These are phyloP conservation scores for Xestia ashworthii DNA, from an alignment of 2,888 invertebrate genomes.

Conservation along the genomic window DNA sequence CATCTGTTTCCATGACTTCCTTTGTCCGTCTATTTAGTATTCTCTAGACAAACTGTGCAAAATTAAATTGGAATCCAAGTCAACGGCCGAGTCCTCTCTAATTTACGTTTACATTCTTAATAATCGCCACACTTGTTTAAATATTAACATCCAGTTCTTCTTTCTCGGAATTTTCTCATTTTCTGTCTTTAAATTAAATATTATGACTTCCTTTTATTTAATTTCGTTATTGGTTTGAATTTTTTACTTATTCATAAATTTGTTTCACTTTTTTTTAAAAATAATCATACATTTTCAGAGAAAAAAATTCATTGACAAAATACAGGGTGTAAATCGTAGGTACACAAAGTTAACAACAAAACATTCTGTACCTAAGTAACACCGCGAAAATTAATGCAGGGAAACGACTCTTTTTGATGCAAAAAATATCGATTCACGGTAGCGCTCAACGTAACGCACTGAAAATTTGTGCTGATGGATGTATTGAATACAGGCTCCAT, in stretches of 20 bases:
- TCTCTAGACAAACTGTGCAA: constrained; percentile 78
- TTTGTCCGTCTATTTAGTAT: constrained; percentile 73
- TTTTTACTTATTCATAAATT: background rate
- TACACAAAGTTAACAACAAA: background rate
- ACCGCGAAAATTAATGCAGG: background rate
- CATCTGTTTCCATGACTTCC: background rate
- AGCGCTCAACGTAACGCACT: background rate
- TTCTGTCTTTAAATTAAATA: background rate
- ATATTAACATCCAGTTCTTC: constrained; percentile 35
- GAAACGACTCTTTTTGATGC: too few relatives aligned
- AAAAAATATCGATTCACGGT: background rate
- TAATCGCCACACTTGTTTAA: constrained; percentile 69
- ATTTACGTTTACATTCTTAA: constrained; percentile 81
- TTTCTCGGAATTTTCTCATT: background rate
- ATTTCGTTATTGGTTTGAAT: background rate
- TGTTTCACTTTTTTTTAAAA: background rate
- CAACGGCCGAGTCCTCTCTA: constrained; percentile 75
- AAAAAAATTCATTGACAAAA: background rate
- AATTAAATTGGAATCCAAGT: constrained; percentile 81
- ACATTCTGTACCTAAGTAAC: background rate
- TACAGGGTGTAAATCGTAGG: too few relatives aligned
- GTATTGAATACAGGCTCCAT: background rate
- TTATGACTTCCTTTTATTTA: background rate
- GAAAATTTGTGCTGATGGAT: background rate
- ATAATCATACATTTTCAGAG: background rate